Base-by-base conservation (phyloP, 2,113 vertebrate species). In the Formicarius rufipectus region DNA sequence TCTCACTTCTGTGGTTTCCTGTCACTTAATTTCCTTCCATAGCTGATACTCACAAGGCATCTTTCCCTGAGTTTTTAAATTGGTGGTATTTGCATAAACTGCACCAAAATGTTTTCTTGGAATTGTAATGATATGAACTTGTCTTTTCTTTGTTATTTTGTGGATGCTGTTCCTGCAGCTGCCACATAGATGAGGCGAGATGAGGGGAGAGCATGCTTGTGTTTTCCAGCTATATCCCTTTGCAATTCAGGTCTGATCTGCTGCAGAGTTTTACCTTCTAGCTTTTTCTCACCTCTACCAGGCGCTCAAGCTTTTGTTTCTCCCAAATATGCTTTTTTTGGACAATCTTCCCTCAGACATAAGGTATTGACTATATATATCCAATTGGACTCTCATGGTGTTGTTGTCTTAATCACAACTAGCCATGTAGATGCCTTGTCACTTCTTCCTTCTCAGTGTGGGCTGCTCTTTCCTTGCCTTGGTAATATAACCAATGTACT, bases 61-160 rank as follows among this genome's bases (percentile, higher is more conserved):
- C 37, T 84, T 81, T 90, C n/a, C 19, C 69, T 19, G 47, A 81
- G 30, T 27, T 95, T 90, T 90, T 62, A 25, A 81, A 81, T 52
- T 0, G 0, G 13, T 35, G 59, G 74, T 12, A 20, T 62, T 59
- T 63, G 25, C 35, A 35, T 55, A 52, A 92, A 49, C 60, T 55
- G 44, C 35, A 72, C 21, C 33, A 63, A 52, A 60, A 59, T n/a
- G 10, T 59, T 69, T 63, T 45, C 33, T 12, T 91, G 84, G 39
- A 89, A 62, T 15, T 55, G 44, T 62, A 66, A 62, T 53, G 39
- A 67, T n/a, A 74, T 22, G 24, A 73, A 81, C 24, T 81, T 76
- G 18, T 2, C 53, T 77, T 49, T 58, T 35, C 55, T 84, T 77
- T 20, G 21, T 52, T 83, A 16, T 47, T 5, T 40, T 59, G 59